These are phyloP conservation scores for Aulostomus chinensis DNA, from an alignment of 2,797 vertebrate genomes.

Conservation along the genomic window DNA sequence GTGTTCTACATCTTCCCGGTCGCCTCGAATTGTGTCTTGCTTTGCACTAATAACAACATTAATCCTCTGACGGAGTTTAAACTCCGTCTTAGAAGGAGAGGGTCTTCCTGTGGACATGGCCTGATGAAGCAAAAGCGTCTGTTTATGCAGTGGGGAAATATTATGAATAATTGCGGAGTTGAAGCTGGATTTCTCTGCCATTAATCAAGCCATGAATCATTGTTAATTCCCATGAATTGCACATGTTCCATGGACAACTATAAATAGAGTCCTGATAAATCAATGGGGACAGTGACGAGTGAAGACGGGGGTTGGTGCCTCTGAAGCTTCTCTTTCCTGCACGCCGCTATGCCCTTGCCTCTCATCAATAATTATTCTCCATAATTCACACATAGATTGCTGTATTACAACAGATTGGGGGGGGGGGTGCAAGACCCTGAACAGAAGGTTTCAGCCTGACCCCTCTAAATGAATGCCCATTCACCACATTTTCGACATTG, in stretches of 20 bases:
- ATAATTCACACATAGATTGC: constrained; percentile 55
- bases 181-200: constrained; percentile 55
- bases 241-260: constrained; percentile 66
- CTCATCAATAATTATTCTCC: constrained; percentile 66
- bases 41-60: too few species aligned
- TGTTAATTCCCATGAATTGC: constrained; percentile 74
- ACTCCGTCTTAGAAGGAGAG: too few species aligned
- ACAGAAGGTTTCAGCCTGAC: constrained; percentile 11
- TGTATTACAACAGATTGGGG: constrained; percentile 19
- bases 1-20: too few species aligned
- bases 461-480: constrained; percentile 24
- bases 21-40: too few species aligned
- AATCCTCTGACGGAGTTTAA: too few species aligned
- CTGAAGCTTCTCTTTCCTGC: constrained; percentile 52
- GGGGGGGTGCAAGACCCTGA: constrained; percentile 37
- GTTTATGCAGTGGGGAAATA: constrained; percentile 68
- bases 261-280: constrained; percentile 76
- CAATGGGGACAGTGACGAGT: constrained; percentile 69
- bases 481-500: constrained; percentile 11
- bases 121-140: constrained; percentile 44
- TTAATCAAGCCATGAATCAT: constrained; percentile 76
- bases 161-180: constrained; percentile 66
- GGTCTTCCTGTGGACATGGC: too few species aligned
- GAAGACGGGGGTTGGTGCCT: constrained; percentile 49
- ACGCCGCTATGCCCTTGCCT: constrained; percentile 52